Conservation (phyloP, 2,113 vertebrate species). For the Odocoileus hemionus region DNA sequence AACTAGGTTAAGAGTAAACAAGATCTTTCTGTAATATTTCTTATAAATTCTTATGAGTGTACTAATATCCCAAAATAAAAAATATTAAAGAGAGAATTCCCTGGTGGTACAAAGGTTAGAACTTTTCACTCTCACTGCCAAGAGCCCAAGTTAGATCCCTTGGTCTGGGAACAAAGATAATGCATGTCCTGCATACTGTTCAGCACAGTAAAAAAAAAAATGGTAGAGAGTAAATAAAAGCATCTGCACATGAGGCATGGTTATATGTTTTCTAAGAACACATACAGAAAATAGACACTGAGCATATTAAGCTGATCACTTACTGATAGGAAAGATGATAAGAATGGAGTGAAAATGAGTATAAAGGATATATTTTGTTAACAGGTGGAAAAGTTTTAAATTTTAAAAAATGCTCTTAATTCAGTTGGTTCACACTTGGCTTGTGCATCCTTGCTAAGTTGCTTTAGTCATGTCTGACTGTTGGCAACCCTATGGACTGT, state of each 20-base stretch:
- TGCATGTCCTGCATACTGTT: not conserved
- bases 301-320: not conserved
- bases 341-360: not conserved
- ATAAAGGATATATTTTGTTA: not conserved
- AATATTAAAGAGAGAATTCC: not conserved
- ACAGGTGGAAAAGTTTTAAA: not conserved
- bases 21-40: not conserved
- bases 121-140: not conserved
- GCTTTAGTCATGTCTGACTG: not conserved
- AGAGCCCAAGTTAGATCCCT: not conserved
- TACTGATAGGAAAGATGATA: not conserved
- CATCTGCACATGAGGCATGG: not conserved
- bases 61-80: not conserved
- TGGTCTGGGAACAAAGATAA: not conserved
- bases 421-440: not conserved
- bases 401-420: not conserved
- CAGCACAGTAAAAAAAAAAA: not conserved
- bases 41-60: not conserved
- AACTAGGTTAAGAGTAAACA: not conserved
- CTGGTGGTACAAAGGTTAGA: not conserved
- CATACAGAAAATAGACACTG: not conserved
- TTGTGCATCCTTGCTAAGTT: not conserved
- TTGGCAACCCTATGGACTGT: not conserved
- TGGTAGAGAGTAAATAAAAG: not conserved
- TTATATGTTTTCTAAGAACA: not conserved